Percentiles rank a stretch among this genome's conserved stretches.
phyloP scores from a whole-genome alignment of 2,797 vertebrate species.

The Dipus sagitta region DNA sequence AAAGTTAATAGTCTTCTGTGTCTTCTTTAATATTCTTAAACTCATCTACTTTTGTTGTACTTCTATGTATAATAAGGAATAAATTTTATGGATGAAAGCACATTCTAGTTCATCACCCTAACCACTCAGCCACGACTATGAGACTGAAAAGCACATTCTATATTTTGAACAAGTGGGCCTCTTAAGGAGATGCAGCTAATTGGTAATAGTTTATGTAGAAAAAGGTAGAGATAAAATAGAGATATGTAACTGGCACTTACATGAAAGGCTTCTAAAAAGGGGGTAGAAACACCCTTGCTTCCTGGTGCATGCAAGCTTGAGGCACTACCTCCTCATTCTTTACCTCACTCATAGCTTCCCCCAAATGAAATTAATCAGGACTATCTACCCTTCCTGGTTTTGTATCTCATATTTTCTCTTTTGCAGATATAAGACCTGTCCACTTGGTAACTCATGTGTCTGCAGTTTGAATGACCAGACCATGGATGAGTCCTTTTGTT shows the following conservation, averaged over 20 bases:
- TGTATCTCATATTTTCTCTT: background rate
- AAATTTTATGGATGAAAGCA: background rate
- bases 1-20: background rate
- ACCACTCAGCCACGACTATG: no score
- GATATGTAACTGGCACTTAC: background rate
- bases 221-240: background rate
- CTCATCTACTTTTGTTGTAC: background rate
- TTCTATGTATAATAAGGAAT: background rate
- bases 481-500: background rate
- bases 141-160: background rate
- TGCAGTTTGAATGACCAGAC: background rate
- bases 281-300: background rate
- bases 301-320: background rate
- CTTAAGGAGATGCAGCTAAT: background rate
- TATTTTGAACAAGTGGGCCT: background rate
- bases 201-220: background rate
- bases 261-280: background rate
- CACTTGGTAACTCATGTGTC: background rate
- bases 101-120: background rate
- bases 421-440: background rate
- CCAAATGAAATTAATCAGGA: background rate
- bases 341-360: background rate
- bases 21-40: constrained; percentile 39
- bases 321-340: background rate
- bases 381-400: background rate